Evolutionary conservation across 2,888 invertebrate genomes (phyloP), one percentile per base, ranked within the genome.

Genomic region (Caradrina clavipalpis): DNA sequence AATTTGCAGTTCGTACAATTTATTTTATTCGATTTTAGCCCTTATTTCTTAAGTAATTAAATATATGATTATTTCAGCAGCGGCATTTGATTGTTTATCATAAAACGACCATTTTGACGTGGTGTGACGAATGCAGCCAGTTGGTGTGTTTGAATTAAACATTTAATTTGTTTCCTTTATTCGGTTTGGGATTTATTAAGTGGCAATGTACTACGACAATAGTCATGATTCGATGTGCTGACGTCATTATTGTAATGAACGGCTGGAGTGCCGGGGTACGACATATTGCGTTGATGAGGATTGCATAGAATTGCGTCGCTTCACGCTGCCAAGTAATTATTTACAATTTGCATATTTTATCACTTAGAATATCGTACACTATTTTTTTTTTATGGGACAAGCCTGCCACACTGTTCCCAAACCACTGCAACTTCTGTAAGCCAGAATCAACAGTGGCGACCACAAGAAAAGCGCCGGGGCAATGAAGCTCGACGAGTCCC

Each of bases 121-220:
- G 84, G 90, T 89, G 92, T 91, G 89, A 87, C 93, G 89, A 93
- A 93, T 91, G 69, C 70, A 87, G 85, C 88, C 94, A 93, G 94
- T 94, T 94, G 94, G 92, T 90, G 83, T 89, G 81, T 90, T 91
- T 93, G 93, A 94, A 95, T 94, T 92, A 93, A 92, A 94, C 92
- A 92, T 95, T 95, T 94, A 94, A 95, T 95, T 94, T 94, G 94
- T 94, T 94, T 94, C 88, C 90, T 90, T 93, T 94, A 89, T 93
- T 89, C 88, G 74, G 76, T 85, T 86, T 72, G 83, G 89, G 89
- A 91, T 93, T 89, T 88, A 91, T 92, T 89, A 88, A 83, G 87
- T 84, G 86, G 78, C 74, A 81, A 78, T 88, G 88, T 88, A 84
- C 85, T 82, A 82, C 72, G 86, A 89, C 89, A 89, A 90, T 86